These are phyloP conservation scores for Enteromius afrohamiltoni DNA, from an alignment of 2,797 vertebrate species.

Conservation along the genomic window DNA sequence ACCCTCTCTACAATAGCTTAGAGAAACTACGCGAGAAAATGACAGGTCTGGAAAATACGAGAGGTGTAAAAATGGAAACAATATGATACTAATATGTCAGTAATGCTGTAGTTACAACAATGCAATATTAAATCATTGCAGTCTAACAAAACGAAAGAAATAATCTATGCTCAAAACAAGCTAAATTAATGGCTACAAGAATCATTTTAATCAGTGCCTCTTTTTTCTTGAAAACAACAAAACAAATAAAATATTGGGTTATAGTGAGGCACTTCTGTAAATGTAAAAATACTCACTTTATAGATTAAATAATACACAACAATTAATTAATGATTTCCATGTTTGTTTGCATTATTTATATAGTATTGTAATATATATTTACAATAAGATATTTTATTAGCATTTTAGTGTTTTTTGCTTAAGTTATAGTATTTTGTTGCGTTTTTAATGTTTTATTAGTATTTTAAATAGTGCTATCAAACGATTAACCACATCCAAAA, in stretches of 20 bases:
- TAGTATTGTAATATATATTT: neutral
- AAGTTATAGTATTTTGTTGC: neutral
- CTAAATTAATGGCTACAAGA: neutral
- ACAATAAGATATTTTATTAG: neutral
- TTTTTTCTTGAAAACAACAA: neutral
- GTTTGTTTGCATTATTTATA: neutral
- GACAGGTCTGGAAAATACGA: neutral
- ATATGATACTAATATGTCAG: neutral
- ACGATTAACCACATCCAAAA: no score
- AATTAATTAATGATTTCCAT: neutral
- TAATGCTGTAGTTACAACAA: neutral
- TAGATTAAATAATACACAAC: neutral
- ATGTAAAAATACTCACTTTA: neutral
- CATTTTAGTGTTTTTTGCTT: neutral
- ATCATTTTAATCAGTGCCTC: neutral
- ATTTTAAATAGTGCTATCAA: neutral
- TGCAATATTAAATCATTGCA: neutral
- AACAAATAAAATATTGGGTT: neutral
- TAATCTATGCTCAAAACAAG: neutral
- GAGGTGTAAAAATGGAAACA: neutral
- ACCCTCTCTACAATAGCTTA: neutral
- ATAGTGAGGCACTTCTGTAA: neutral
- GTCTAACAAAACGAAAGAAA: neutral
- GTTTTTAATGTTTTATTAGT: neutral
- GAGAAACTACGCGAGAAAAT: neutral